phyloP scores from a whole-genome alignment of 2,888 invertebrate species.

The Drosophila neotestacea region DNA sequence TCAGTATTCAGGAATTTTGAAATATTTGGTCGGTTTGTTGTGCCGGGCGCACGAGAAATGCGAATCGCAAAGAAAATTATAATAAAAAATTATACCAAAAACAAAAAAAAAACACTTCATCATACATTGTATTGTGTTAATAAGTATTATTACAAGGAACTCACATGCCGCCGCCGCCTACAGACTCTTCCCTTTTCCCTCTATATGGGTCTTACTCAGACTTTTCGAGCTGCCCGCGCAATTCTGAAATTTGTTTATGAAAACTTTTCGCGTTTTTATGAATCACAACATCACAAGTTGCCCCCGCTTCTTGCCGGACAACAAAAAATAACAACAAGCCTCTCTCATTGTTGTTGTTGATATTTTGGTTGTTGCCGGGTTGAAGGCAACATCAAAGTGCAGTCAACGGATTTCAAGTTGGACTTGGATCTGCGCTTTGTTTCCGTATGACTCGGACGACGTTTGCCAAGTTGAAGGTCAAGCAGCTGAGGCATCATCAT shows the following conservation, averaged over 20 bases:
- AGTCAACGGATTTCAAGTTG: conserved; percentile 47
- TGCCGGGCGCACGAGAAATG: conserved; percentile 67
- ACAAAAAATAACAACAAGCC: background rate
- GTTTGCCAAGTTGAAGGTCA: conserved; percentile 76
- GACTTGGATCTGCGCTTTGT: conserved; percentile 59
- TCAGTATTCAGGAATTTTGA: conserved; percentile 69
- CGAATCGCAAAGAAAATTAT: conserved; percentile 47
- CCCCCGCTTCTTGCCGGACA: background rate
- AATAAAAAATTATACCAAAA: background rate
- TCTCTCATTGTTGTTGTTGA: conserved; percentile 14
- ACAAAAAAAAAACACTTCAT: conserved; percentile 62
- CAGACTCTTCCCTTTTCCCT: conserved; percentile 22
- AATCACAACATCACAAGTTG: conserved; percentile 58
- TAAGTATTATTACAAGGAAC: conserved; percentile 67
- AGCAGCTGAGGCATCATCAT: conserved; percentile 20
- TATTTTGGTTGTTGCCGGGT: conserved; percentile 36
- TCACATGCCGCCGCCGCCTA: background rate
- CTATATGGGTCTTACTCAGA: conserved; percentile 28
- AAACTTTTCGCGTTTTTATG: conserved; percentile 67
- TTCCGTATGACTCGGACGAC: conserved; percentile 74
- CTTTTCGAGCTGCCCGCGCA: conserved; percentile 43
- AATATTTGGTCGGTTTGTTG: conserved; percentile 61
- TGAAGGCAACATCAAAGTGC: conserved; percentile 76
- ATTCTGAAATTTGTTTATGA: conserved; percentile 62
- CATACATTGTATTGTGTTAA: conserved; percentile 38